Evolutionary conservation across 2,113 vertebrate species (phyloP).

Genomic region (Verasper variegatus): DNA sequence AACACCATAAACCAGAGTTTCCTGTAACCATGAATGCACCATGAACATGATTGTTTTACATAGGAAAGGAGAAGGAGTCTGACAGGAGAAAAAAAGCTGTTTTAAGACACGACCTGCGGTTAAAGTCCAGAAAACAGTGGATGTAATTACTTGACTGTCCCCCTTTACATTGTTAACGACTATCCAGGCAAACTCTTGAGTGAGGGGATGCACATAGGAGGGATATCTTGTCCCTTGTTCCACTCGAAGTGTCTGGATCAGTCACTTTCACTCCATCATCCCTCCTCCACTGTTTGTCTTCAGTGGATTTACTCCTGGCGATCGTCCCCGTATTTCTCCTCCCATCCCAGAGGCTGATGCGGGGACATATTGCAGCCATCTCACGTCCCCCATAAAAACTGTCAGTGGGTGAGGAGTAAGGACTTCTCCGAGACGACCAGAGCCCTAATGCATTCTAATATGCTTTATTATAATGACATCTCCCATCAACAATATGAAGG

Average conservation of each 20-base stretch:
- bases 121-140: background rate
- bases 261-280: slow-evolving; percentile 27
- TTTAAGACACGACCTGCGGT: too few relatives aligned
- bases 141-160: background rate
- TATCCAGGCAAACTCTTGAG: background rate
- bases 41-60: background rate
- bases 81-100: too few relatives aligned
- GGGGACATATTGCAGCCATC: slow-evolving; percentile 66
- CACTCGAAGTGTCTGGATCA: slow-evolving; percentile 8
- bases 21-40: too few relatives aligned
- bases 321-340: slow-evolving; percentile 53
- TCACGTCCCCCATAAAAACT: slow-evolving; percentile 38
- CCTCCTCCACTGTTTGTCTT: slow-evolving; percentile 54
- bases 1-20: too few relatives aligned
- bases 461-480: slow-evolving; percentile 79
- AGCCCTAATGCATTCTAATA: slow-evolving; percentile 79
- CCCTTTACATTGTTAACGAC: background rate
- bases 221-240: too few relatives aligned
- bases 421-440: slow-evolving; percentile 61
- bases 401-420: slow-evolving; percentile 62
- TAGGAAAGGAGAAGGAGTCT: background rate
- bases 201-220: slow-evolving; percentile 13
- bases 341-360: slow-evolving; percentile 48
- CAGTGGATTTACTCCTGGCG: slow-evolving; percentile 55
- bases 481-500: slow-evolving; percentile 72